Evolutionary conservation across 2,113 vertebrate genomes (phyloP).

Genomic region (Ancistrus triradiatus): DNA sequence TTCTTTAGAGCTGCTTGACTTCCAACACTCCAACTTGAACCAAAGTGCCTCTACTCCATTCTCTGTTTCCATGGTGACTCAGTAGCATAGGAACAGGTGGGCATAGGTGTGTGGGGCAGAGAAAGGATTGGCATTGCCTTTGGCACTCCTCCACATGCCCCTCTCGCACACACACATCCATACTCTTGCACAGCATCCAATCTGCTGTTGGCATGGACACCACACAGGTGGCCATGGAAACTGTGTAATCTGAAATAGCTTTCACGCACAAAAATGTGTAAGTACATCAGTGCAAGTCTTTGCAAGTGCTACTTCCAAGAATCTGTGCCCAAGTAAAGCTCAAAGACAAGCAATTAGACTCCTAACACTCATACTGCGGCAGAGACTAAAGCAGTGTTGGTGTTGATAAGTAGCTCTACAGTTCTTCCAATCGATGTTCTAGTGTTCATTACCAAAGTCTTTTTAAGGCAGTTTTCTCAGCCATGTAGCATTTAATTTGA

Average conservation of each 20-base stretch:
- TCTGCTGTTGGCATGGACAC: slow-evolving; percentile 49
- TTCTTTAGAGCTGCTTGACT: neutral
- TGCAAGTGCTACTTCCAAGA: slow-evolving; percentile 18
- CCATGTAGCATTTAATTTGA: neutral
- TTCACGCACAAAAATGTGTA: slow-evolving; percentile 34
- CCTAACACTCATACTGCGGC: slow-evolving; percentile 21
- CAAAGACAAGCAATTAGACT: slow-evolving; percentile 24
- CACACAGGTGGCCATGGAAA: slow-evolving; percentile 49
- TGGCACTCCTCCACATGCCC: slow-evolving; percentile 27
- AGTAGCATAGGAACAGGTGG: slow-evolving; percentile 27
- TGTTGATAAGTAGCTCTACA: slow-evolving; percentile 13
- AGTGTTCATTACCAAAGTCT: neutral
- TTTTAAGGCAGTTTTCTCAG: neutral
- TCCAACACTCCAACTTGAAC: slow-evolving; percentile 1
- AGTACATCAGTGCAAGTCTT: slow-evolving; percentile 27
- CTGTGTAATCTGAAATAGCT: slow-evolving; percentile 47
- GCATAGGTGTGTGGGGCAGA: slow-evolving; percentile 36
- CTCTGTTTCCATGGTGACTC: slow-evolving; percentile 39
- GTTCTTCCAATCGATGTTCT: slow-evolving; percentile 16
- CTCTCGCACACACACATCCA: slow-evolving; percentile 13
- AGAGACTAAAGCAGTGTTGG: slow-evolving; percentile 1
- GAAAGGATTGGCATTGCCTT: slow-evolving; percentile 35
- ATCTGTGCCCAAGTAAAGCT: slow-evolving; percentile 15
- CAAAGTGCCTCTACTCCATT: slow-evolving; percentile 26
- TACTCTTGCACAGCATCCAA: slow-evolving; percentile 23